These are phyloP conservation scores for Zygogramma bicolorata DNA, from an alignment of 2,888 invertebrate species.

Conservation along the genomic window DNA sequence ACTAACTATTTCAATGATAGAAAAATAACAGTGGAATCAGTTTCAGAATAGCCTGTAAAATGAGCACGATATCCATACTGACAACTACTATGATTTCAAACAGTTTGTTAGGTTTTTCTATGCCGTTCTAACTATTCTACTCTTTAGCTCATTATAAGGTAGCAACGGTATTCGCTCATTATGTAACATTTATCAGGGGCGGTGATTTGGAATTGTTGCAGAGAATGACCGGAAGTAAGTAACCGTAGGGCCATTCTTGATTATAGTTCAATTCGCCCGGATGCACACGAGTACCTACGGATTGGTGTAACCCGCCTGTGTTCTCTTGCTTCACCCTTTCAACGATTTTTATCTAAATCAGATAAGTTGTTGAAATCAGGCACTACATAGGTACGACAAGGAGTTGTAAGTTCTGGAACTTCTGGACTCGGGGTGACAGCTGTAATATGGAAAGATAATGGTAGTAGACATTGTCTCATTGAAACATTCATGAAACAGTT, in stretches of 20 bases:
- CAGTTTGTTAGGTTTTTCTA: background rate
- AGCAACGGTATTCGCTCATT: background rate
- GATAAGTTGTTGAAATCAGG: background rate
- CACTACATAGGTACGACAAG: no score
- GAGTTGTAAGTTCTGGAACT: no score
- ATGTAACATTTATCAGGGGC: conserved; percentile 8
- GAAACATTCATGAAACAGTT: no score
- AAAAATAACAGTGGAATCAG: no score
- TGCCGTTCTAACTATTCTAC: background rate
- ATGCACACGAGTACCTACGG: conserved; percentile 12
- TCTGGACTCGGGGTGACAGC: background rate
- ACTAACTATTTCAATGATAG: no score
- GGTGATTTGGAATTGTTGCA: conserved; percentile 21
- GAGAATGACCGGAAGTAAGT: conserved; percentile 14
- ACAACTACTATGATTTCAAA: background rate
- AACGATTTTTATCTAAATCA: background rate
- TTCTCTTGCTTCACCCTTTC: background rate
- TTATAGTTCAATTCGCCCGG: conserved; percentile 13
- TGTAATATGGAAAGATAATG: no score
- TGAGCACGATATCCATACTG: background rate
- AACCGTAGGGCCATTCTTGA: conserved; percentile 6
- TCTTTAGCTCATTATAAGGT: background rate
- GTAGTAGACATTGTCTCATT: no score
- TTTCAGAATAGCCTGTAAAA: no score
- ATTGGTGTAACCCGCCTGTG: background rate